Evolutionary conservation across 2,113 vertebrate genomes (phyloP), one percentile per base, ranked within the genome.

Genomic region (Xyrauchen texanus): DNA sequence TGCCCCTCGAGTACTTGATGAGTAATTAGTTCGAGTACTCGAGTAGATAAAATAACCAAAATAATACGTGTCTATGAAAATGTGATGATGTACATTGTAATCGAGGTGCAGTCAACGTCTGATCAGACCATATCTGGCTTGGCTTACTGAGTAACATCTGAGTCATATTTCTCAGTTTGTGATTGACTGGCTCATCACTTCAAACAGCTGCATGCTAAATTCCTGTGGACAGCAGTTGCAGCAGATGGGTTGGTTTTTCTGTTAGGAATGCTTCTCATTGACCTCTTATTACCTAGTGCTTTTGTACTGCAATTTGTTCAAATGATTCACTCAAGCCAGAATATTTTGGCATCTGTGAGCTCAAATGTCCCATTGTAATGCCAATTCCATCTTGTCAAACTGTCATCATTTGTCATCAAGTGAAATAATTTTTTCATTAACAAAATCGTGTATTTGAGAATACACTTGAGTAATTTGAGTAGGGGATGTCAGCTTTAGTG

Each of bases 231-330:
- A 65, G 60, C 71, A 55, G 16, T 81, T 46, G 51, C 9, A 65
- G 73, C 70, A 82, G 79, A 77, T 81, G 81, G 57, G 63, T 67
- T 7, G 16, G 15, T 45, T 70, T 81, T 82, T 49, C 55, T 45
- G 0, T 82, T 61, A 63, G 6, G 68, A 53, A 75, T 61, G 49
- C 61, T 77, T 78, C 7, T 62, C 21, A 34, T 34, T 34, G 21
- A 1, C 21, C 63, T 42, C 52, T 42, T 53, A 44, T 65, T 65
- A 12, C 15, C 16, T 61, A 11, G 58, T 11, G n/a, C 6, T 15
- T 44, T 9, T 72, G 11, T 11, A 4, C 44, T 64, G 42, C 62
- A 11, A n/a, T n/a, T n/a, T n/a, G 61, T 57, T 57, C 45, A 55
- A 9, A 73, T 65, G 62, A 76, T 64, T 76, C 73, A 53, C 61